phyloP scores from a whole-genome alignment of 2,888 invertebrate genomes.

The Cryptocheilus praepositus region DNA sequence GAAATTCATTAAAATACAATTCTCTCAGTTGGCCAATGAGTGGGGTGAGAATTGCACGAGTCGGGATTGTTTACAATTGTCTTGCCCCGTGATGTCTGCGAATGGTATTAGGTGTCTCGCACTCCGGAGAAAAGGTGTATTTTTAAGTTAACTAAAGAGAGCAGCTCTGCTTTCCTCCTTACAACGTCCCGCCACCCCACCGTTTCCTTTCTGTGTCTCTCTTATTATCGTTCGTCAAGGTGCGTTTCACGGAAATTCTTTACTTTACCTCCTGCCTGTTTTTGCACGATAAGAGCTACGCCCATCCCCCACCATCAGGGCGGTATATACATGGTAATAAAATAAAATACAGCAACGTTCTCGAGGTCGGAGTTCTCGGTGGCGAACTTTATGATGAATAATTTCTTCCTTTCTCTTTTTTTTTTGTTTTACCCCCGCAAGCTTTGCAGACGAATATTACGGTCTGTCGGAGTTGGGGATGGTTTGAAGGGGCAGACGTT shows the following conservation, averaged over 20 bases:
- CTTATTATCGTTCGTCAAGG: conserved; percentile 31
- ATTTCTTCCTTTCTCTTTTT: too few relatives aligned
- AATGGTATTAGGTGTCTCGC: conserved; percentile 6
- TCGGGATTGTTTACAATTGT: background rate
- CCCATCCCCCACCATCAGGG: background rate
- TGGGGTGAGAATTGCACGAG: background rate
- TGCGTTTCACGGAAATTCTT: conserved; percentile 23
- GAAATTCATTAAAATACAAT: conserved; percentile 18
- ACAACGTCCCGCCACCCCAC: conserved; percentile 9
- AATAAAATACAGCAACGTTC: conserved; percentile 15
- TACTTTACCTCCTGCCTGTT: conserved; percentile 13
- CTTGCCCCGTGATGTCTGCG: background rate
- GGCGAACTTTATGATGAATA: too few relatives aligned
- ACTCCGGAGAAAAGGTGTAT: conserved; percentile 27
- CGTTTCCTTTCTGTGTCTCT: conserved; percentile 11
- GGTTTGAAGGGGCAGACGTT: too few relatives aligned
- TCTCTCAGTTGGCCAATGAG: conserved; percentile 5
- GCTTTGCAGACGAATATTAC: too few relatives aligned
- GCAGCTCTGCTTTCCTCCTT: conserved; percentile 16
- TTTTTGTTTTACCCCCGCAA: too few relatives aligned
- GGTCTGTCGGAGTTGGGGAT: too few relatives aligned
- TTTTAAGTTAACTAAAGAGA: conserved; percentile 39
- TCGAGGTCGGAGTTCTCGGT: too few relatives aligned
- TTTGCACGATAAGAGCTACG: too few relatives aligned
- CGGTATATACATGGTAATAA: conserved; percentile 14